These are phyloP conservation scores for Nyctereutes procyonoides DNA, from an alignment of 2,113 vertebrate species.

Conservation along the genomic window DNA sequence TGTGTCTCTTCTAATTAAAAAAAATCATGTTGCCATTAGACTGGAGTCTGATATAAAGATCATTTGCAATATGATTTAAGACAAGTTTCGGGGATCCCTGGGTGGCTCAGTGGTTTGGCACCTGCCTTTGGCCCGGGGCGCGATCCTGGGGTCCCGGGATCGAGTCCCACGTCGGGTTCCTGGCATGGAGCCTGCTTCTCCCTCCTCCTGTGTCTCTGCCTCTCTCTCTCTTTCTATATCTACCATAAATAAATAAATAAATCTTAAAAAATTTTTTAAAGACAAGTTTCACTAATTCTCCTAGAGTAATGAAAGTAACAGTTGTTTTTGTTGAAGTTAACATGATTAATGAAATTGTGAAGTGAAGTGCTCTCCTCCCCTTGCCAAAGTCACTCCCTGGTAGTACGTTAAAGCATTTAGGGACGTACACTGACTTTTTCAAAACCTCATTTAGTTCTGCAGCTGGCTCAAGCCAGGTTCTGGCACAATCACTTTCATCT, in stretches of 20 bases:
- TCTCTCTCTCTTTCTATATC: no score
- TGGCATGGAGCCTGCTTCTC: no score
- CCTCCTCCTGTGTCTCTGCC: no score
- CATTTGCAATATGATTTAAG: neutral
- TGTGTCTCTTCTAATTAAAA: neutral
- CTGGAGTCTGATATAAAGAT: neutral
- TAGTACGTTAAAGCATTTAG: neutral
- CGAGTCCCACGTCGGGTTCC: no score
- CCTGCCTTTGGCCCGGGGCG: no score
- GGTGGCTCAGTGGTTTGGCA: no score
- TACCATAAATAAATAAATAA: no score
- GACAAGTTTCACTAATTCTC: constrained; percentile 39
- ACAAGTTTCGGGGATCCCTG: neutral
- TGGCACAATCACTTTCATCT: constrained; percentile 65
- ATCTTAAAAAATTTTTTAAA: neutral
- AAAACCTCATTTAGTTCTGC: constrained; percentile 53
- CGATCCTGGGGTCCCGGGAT: no score
- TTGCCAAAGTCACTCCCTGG: constrained; percentile 14
- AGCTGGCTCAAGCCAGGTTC: constrained; percentile 58
- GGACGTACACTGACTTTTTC: neutral
- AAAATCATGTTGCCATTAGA: neutral
- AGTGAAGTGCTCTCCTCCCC: neutral
- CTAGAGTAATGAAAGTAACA: constrained; percentile 9
- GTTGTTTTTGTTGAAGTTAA: constrained; percentile 38
- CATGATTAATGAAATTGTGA: constrained; percentile 53